Evolutionary conservation across 2,888 invertebrate species (phyloP), one percentile per base, ranked within the genome.

Genomic region (Alsophila aescularia): DNA sequence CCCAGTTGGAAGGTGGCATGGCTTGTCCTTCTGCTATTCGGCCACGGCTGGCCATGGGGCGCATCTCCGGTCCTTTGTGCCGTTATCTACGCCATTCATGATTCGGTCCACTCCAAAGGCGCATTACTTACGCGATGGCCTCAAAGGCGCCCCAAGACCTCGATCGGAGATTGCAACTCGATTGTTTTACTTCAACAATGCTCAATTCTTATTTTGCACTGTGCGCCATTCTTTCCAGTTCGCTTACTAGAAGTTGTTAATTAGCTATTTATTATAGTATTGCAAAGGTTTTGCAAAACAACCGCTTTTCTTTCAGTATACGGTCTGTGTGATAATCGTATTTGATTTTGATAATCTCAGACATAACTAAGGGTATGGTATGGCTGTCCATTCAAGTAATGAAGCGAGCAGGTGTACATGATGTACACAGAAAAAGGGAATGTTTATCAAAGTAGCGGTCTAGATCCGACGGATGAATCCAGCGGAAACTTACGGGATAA

Each of bases 51-150:
- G 64, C 64, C 67, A 72, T 78, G 72, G 74, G 73, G 61, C 84
- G 87, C 81, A 90, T 90, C 89, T 83, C 90, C 90, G 83, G 81
- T 74, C 79, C 74, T 86, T 90, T 90, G 90, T 89, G 74, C 79
- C 77, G 80, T 89, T 87, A 85, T 85, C 83, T 80, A 81, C 87
- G 87, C 88, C 79, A 90, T 90, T 90, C 90, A 90, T 77, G 71
- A 90, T 90, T 90, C 83, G 86, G 81, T 81, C 79, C 84, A 86
- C 85, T 75, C 57, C 51, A 60, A 60, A 60, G 58, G 63, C 64
- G 59, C 64, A 61, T 68, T 66, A 72, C 73, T 67, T 68, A 70
- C 68, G 67, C 66, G 62, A 64, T 61, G 65, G 63, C 65, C 60
- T 67, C 65, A 56, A 58, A 53, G 45, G 62, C 61, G 67, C 55